Conservation (phyloP, 2,888 invertebrate species). For the Julus scandinavius region DNA sequence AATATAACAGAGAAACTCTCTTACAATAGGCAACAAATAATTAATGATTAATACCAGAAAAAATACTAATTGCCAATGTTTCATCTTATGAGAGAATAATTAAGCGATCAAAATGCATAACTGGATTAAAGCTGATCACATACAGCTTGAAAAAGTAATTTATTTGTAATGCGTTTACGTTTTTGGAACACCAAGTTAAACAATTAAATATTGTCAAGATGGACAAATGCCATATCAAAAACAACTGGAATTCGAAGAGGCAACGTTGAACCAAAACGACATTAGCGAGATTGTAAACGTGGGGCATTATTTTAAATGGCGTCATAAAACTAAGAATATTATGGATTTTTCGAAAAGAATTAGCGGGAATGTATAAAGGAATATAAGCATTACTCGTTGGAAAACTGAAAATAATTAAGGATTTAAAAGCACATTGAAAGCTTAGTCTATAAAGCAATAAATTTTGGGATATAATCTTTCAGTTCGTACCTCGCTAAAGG, state of each 20-base stretch:
- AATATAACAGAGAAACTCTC: neutral
- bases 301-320: neutral
- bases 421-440: neutral
- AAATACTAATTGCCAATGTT: neutral
- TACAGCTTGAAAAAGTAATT: neutral
- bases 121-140: neutral
- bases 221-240: neutral
- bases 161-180: too few relatives aligned
- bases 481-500: neutral
- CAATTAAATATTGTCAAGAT: neutral
- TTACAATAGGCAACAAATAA: neutral
- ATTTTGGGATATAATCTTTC: neutral
- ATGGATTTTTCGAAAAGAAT: neutral
- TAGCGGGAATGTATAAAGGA: neutral
- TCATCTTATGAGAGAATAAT: neutral
- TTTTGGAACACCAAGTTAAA: too few relatives aligned
- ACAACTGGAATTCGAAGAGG: neutral
- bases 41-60: neutral
- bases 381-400: neutral
- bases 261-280: neutral
- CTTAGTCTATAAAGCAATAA: neutral
- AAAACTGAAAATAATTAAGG: constrained; percentile 36
- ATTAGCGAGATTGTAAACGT: neutral
- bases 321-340: neutral
- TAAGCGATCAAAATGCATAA: constrained; percentile 9